Conservation (phyloP, 2,888 invertebrate species). For the Stenchaetothrips biformis region DNA sequence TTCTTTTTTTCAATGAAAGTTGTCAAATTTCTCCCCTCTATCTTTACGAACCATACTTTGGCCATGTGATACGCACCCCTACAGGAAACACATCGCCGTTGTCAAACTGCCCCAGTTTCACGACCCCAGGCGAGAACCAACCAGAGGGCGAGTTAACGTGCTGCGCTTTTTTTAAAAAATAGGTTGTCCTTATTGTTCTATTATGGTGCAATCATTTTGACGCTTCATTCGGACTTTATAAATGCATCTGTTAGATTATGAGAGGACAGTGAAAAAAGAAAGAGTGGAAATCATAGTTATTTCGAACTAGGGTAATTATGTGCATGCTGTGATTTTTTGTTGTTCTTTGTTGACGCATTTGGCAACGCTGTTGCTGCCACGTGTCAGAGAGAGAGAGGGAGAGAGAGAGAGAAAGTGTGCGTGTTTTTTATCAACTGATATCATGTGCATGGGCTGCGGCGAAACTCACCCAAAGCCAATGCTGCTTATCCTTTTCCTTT, state of each 20-base stretch:
- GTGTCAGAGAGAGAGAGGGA: background rate
- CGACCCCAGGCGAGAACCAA: too few species aligned
- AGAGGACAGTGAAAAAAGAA: background rate
- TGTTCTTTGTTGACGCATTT: slow-evolving; percentile 22
- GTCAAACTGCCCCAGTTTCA: too few species aligned
- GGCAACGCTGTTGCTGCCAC: background rate
- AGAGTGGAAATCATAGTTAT: slow-evolving; percentile 1
- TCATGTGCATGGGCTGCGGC: background rate
- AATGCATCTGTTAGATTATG: slow-evolving; percentile 1
- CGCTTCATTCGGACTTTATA: slow-evolving; percentile 12
- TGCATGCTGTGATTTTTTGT: slow-evolving; percentile 23
- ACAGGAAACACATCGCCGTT: too few species aligned
- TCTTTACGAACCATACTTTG: too few species aligned
- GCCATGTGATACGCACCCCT: too few species aligned
- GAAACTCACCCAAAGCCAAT: background rate
- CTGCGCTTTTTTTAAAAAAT: background rate
- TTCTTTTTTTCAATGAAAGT: too few species aligned
- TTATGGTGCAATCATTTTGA: slow-evolving; percentile 19
- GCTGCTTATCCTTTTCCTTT: background rate
- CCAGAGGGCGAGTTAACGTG: too few species aligned
- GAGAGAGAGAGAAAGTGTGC: background rate
- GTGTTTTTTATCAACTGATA: slow-evolving; percentile 4
- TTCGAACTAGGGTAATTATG: slow-evolving; percentile 10
- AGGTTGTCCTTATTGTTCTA: slow-evolving; percentile 3
- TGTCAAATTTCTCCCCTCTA: too few species aligned